phyloP scores from a whole-genome alignment of 1,140 invertebrate species.

The Ridgeia piscesae region DNA sequence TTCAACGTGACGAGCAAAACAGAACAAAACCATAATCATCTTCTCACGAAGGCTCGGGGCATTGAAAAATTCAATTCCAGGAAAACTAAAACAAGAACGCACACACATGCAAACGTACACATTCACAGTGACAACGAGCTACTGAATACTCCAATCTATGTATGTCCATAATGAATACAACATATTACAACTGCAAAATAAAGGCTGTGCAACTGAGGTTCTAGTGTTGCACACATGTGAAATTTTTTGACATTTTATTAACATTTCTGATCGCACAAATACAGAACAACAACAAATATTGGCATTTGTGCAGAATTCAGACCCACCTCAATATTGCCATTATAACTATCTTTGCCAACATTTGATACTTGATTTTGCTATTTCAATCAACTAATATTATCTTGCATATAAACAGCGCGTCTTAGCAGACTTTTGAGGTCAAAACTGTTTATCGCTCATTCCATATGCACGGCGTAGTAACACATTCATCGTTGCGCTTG shows the following conservation, averaged over 20 bases:
- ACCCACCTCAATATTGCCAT: no score
- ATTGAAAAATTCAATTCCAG: slow-evolving; percentile 74
- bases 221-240: neutral
- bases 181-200: neutral
- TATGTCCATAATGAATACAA: no score
- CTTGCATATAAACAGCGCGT: no score
- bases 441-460: no score
- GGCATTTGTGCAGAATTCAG: no score
- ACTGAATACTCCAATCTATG: neutral
- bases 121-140: neutral
- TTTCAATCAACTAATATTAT: no score
- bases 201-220: neutral
- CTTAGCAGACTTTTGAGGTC: no score
- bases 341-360: no score
- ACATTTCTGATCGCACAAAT: neutral
- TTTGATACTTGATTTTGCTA: no score
- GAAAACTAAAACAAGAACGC: slow-evolving; percentile 61
- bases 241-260: neutral
- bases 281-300: neutral
- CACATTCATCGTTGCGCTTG: no score
- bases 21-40: slow-evolving; percentile 71
- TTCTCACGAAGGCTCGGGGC: slow-evolving; percentile 65
- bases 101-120: neutral
- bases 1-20: slow-evolving; percentile 69
- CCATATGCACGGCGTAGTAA: no score